Evolutionary conservation across 2,113 vertebrate genomes (phyloP), one percentile per base, ranked within the genome.

Genomic region (Typhlomys cinereus): DNA sequence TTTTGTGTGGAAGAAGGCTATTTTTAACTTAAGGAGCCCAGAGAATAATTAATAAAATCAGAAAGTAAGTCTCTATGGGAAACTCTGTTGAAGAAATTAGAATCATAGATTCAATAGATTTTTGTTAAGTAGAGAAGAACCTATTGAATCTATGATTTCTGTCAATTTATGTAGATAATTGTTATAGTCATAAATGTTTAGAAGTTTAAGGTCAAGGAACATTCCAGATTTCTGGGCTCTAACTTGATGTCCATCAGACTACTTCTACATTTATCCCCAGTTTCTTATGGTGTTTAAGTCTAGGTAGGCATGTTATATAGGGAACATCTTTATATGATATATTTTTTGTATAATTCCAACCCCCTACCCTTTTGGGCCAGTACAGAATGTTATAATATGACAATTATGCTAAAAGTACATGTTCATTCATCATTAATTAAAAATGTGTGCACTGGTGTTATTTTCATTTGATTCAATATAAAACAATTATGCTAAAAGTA

Each of bases 391-490:
- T 91, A 15, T 41, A 52, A 80, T 76, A 95, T 75, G 54, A 82
- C 88, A 87, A 62, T 79, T 84, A 62, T 84, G 88, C 52, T 86
- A 76, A 92, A 59, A 50, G 20, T 81, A 57, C 34, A 59, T 74
- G 34, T 57, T 75, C 44, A 82, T 74, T 92, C 25, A 76, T 18
- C 29, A 70, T 50, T 59, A 14, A 78, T 50, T 75, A 76, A 80
- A 86, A 92, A 80, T 89, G 67, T 64, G n/a, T 88, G 57, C 31
- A 80, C 7, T 79, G 79, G 21, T 54, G 23, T 57, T 73, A 9
- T 70, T 89, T 91, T 88, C 21, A 15, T 95, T 88, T 91, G 79
- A 78, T 71, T 93, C 41, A 85, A 0, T 92, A 90, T n/a, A n/a
- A n/a, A n/a, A 82, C 88, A 87, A 62, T 79, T 84, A 62, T 84